These are phyloP conservation scores for Aptenodytes patagonicus DNA, from an alignment of 2,113 vertebrate species.

Conservation along the genomic window DNA sequence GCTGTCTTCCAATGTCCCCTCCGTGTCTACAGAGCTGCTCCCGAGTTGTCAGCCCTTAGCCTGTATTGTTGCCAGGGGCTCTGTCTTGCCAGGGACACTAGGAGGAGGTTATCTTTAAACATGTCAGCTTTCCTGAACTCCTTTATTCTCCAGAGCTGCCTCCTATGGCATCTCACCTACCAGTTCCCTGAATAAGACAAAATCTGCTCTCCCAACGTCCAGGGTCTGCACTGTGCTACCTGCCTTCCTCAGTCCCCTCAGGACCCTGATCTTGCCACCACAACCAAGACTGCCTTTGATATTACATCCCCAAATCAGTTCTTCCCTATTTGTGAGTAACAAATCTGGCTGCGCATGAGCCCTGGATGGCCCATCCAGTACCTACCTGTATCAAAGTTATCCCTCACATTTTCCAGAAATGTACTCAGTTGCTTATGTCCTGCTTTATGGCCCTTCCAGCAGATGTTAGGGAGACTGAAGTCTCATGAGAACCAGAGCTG, in stretches of 20 bases:
- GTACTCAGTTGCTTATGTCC: neutral
- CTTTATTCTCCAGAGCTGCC: neutral
- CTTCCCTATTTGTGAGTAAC: neutral
- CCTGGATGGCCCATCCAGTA: neutral
- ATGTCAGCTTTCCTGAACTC: neutral
- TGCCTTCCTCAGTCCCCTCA: neutral
- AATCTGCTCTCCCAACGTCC: neutral
- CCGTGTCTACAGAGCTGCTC: neutral
- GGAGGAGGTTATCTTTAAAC: neutral
- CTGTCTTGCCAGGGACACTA: neutral
- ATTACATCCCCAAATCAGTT: neutral
- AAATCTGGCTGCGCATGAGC: neutral
- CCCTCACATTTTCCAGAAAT: neutral
- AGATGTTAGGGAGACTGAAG: neutral
- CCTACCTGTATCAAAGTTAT: neutral
- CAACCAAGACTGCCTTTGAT: neutral
- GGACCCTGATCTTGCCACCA: neutral
- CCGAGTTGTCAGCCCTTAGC: neutral
- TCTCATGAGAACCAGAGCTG: neutral
- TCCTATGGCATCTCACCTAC: neutral
- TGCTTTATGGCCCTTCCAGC: neutral
- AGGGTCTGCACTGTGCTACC: neutral
- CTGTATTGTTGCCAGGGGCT: neutral
- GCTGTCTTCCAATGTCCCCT: neutral
- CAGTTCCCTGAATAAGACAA: neutral